Conservation (phyloP, 2,797 vertebrate genomes). For the Sorex maritimensis region DNA sequence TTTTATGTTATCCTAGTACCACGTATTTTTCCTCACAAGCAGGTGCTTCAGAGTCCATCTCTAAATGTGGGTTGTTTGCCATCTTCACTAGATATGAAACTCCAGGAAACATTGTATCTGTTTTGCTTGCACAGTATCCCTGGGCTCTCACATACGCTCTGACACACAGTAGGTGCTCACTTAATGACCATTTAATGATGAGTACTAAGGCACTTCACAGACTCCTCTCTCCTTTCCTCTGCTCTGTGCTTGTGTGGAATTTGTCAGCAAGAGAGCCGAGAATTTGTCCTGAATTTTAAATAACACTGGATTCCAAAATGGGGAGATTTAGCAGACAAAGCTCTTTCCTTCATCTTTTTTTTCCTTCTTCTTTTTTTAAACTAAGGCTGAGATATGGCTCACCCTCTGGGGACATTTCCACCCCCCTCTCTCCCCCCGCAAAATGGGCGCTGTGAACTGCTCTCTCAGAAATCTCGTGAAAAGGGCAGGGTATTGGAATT, state of each 20-base stretch:
- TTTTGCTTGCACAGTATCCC: neutral
- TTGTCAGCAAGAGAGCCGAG: slow-evolving; percentile 82
- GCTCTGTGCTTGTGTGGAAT: slow-evolving; percentile 77
- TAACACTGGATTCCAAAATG: slow-evolving; percentile 86
- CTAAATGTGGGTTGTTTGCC: neutral
- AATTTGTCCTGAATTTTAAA: slow-evolving; percentile 89
- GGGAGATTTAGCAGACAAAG: slow-evolving; percentile 87
- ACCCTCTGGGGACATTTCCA: slow-evolving; percentile 82
- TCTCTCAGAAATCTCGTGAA: slow-evolving; percentile 89
- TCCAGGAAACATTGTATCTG: neutral
- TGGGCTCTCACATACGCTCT: neutral
- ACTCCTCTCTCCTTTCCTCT: slow-evolving; percentile 59
- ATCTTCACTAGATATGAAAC: neutral
- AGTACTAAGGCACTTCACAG: neutral
- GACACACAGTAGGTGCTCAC: slow-evolving; percentile 69
- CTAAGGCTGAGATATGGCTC: slow-evolving; percentile 82
- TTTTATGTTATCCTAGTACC: neutral
- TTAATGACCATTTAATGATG: slow-evolving; percentile 2
- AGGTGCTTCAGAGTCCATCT: neutral
- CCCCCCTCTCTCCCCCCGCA: neutral
- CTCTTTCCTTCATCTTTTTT: slow-evolving; percentile 79
- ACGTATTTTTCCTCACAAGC: neutral
- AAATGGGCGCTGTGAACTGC: slow-evolving; percentile 84
- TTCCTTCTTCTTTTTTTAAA: slow-evolving; percentile 81
- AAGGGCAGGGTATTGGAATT: slow-evolving; percentile 92